phyloP scores from a whole-genome alignment of 2,113 vertebrate species.

The Okapia johnstoni region DNA sequence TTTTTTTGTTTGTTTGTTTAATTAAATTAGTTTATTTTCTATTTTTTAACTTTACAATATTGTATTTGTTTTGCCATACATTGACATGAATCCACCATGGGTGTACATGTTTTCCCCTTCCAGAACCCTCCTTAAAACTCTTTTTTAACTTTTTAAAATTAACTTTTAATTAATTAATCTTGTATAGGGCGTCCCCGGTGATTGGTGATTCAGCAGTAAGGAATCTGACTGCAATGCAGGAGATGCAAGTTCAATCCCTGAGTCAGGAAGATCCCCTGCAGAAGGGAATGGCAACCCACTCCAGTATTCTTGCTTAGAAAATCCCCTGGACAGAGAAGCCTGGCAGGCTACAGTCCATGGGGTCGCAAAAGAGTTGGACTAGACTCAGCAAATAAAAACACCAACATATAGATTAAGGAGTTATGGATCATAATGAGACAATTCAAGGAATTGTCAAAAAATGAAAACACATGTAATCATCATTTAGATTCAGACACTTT shows the following conservation, averaged over 20 bases:
- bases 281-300: background rate
- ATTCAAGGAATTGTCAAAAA: background rate
- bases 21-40: too few species aligned
- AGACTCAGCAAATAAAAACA: background rate
- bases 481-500: background rate
- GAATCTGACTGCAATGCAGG: background rate
- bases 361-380: background rate
- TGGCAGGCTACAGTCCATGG: background rate
- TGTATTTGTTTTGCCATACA: too few species aligned
- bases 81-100: too few species aligned
- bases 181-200: background rate
- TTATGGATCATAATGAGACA: background rate
- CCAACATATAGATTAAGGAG: background rate
- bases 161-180: background rate
- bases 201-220: background rate
- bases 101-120: too few species aligned
- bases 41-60: too few species aligned
- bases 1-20: background rate
- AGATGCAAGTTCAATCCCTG: fast-evolving
- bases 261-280: background rate
- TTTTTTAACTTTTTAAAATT: background rate
- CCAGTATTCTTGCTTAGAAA: background rate
- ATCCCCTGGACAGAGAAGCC: background rate
- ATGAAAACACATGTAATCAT: background rate
- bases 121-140: too few species aligned